A percentile compares a stretch with the other conserved stretches of the same genome.
Evolutionary conservation across 2,113 vertebrate species (phyloP).

Genomic region (Urocynchramus pylzowi): DNA sequence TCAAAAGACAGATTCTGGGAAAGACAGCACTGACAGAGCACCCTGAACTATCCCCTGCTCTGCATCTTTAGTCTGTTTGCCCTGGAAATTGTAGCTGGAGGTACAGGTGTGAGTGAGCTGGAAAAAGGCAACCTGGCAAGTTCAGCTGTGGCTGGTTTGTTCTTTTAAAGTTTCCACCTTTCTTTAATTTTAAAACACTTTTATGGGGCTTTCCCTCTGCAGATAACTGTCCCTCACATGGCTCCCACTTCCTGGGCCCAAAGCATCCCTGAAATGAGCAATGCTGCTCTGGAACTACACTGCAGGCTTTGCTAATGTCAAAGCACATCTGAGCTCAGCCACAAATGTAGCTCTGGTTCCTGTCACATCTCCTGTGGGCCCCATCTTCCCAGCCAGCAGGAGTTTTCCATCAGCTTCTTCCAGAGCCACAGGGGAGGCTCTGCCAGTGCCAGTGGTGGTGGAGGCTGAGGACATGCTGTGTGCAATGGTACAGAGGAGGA

Average conservation of each 20-base stretch:
- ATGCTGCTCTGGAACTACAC: neutral
- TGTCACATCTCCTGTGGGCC: neutral
- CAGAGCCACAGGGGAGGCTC: neutral
- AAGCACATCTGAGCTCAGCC: neutral
- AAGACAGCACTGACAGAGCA: neutral
- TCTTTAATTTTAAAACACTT: neutral
- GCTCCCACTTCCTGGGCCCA: neutral
- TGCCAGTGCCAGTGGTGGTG: neutral
- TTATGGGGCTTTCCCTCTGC: neutral
- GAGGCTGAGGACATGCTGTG: neutral
- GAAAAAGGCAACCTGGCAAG: neutral
- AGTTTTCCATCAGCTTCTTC: neutral
- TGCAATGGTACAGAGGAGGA: neutral
- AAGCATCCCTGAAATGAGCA: neutral
- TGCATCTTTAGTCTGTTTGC: neutral
- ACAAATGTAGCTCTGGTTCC: neutral
- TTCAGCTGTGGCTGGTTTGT: neutral
- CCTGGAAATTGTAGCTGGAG: neutral
- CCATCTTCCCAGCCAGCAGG: neutral
- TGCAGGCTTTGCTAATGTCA: neutral
- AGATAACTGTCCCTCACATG: neutral
- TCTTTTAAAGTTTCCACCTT: neutral
- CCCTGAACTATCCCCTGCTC: neutral
- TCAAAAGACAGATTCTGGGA: neutral
- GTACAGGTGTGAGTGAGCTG: neutral